Percentiles rank a stretch among this genome's conserved stretches.
Conservation (phyloP, 2,888 invertebrate species). For the Athalia rosae region DNA sequence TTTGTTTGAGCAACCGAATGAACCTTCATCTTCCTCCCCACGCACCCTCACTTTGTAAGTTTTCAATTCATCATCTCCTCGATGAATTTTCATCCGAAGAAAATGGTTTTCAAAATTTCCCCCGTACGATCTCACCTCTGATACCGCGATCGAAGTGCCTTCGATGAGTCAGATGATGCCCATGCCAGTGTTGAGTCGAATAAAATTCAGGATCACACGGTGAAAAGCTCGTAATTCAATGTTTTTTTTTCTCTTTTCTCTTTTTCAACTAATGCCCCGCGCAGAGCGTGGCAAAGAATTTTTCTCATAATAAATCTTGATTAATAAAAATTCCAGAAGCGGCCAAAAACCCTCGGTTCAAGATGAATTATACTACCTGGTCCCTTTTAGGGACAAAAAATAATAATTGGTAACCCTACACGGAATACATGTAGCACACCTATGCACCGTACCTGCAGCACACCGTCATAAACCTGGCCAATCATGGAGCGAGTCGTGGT, state of each 20-base stretch:
- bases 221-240: not conserved
- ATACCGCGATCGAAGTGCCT: too few species aligned
- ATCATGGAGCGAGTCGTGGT: too few species aligned
- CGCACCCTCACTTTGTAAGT: not conserved
- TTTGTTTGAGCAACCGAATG: constrained; percentile 7
- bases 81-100: constrained; percentile 8
- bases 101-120: too few species aligned
- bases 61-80: constrained; percentile 5
- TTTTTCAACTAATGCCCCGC: not conserved
- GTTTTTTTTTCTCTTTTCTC: not conserved
- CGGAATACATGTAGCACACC: not conserved
- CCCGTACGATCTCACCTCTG: too few species aligned
- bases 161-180: too few species aligned
- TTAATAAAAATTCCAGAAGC: constrained; percentile 44
- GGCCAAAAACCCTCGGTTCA: constrained; percentile 33
- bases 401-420: constrained; percentile 43
- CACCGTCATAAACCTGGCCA: not conserved
- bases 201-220: not conserved
- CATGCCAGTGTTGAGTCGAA: not conserved
- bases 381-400: constrained; percentile 42
- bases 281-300: constrained; percentile 12
- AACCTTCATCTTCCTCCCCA: not conserved
- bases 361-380: constrained; percentile 42
- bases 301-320: constrained; percentile 40
- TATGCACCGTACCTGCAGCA: constrained; percentile 1